phyloP scores from a whole-genome alignment of 1,140 invertebrate species.

The Trichoplusia ni region DNA sequence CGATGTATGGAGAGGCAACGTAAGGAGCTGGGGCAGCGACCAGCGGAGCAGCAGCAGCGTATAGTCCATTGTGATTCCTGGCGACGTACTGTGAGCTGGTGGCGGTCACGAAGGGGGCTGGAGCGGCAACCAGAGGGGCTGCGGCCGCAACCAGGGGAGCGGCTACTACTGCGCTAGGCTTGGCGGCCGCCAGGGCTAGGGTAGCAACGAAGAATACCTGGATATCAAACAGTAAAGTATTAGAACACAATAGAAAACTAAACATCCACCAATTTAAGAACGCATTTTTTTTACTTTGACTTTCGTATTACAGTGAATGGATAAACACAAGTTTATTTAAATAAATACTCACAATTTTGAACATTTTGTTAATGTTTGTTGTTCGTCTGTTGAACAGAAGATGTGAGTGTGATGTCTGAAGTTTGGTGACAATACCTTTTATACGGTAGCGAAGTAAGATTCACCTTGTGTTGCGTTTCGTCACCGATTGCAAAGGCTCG shows the following conservation, averaged over 20 bases:
- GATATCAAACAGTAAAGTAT: too few species aligned
- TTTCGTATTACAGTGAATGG: not conserved
- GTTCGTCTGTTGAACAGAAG: conserved; percentile 57
- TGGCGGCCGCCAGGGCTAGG: conserved; percentile 64
- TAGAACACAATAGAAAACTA: too few species aligned
- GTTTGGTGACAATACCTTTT: conserved; percentile 72
- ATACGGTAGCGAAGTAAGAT: conserved; percentile 66
- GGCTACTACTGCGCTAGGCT: conserved; percentile 69
- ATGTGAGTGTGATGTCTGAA: conserved; percentile 58
- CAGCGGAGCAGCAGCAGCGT: conserved; percentile 65
- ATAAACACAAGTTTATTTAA: too few species aligned
- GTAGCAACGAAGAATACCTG: conserved; percentile 66
- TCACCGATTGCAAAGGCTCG: conserved; percentile 57
- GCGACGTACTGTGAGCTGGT: conserved; percentile 84
- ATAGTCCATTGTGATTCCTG: conserved; percentile 83
- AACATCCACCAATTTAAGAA: too few species aligned
- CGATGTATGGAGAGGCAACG: conserved; percentile 55
- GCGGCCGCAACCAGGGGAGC: conserved; percentile 57
- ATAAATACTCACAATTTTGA: conserved; percentile 63
- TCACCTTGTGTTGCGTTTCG: conserved; percentile 77
- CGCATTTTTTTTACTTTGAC: not conserved
- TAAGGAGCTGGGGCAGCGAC: conserved; percentile 56
- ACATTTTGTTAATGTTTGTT: conserved; percentile 62
- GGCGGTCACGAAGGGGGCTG: conserved; percentile 83
- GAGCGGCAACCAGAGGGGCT: conserved; percentile 61